Evolutionary conservation across 2,113 vertebrate genomes (phyloP), one percentile per base, ranked within the genome.

Genomic region (Nyctibius bracteatus): DNA sequence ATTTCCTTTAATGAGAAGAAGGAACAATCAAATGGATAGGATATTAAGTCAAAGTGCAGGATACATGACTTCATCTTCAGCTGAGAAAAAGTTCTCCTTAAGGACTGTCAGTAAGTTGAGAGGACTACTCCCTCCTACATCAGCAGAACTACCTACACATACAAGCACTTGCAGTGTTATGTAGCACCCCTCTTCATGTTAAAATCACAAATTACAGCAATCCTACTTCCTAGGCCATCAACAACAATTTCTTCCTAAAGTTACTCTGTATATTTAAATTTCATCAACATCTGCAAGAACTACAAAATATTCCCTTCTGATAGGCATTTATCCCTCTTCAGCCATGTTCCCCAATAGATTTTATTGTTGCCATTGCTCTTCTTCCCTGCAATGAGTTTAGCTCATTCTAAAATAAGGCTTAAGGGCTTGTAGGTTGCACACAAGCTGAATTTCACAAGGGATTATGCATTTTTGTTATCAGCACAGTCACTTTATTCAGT

Each of bases 401-500:
- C 62, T 91, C 2, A 6, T 72, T 89, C 73, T 77, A 67, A 94
- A 91, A 85, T 52, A 85, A 81, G 62, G 65, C 73, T 89, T 81
- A 85, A 81, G 62, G 86, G 62, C 80, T 61, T 82, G 44, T 28
- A 88, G 68, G 70, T 82, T 85, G 31, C 93, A 94, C 58, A 80
- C 71, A 49, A 83, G 54, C 59, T 80, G 72, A 77, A 93, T 90
- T 93, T 96, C 94, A 83, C 79, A 70, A 2, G 49, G 80, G 74
- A 92, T 83, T 93, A 82, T 82, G 43, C 72, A 75, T 91, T 96
- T 96, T 91, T 0, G 0, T 83, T 90, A 93, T 47, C 81, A 83
- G 71, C 67, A 71, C 70, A 77, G 92, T 85, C 81, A 93, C 74
- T 91, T 90, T 61, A 96, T 93, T 73, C 90, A 86, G 54, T 49